phyloP scores from a whole-genome alignment of 1,140 invertebrate species.

The Lethocerus indicus region DNA sequence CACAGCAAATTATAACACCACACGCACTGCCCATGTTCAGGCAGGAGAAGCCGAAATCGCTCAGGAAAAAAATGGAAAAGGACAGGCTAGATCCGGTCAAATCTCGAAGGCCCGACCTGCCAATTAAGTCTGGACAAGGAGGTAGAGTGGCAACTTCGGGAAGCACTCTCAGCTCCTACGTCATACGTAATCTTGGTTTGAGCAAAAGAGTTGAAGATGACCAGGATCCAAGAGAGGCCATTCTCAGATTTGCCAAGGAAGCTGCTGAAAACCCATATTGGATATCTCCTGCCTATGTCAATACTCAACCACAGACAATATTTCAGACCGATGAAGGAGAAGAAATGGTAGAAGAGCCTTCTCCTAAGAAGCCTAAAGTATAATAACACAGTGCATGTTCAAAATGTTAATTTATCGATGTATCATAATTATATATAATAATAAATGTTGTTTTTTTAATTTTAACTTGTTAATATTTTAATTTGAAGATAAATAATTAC shows the following conservation, averaged over 20 bases:
- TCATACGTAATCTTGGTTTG: conserved; percentile 86
- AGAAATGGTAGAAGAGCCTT: conserved; percentile 21
- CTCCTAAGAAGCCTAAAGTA: conserved; percentile 15
- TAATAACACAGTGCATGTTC: neutral
- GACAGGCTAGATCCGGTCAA: conserved; percentile 82
- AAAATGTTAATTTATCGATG: neutral
- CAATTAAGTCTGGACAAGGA: conserved; percentile 81
- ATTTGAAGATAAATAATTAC: neutral
- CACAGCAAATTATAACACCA: conserved; percentile 92
- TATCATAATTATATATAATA: neutral
- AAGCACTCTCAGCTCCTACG: conserved; percentile 91
- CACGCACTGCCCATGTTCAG: conserved; percentile 92
- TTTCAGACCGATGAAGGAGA: conserved; percentile 30
- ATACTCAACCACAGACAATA: conserved; percentile 36
- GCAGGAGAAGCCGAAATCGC: conserved; percentile 77
- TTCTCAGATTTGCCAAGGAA: conserved; percentile 92
- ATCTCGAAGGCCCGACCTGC: conserved; percentile 84
- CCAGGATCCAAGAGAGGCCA: conserved; percentile 90
- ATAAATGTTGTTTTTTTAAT: neutral
- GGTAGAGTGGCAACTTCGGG: conserved; percentile 91
- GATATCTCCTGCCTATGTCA: conserved; percentile 41
- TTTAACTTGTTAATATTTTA: neutral
- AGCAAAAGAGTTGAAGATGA: conserved; percentile 89
- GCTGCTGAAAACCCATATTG: conserved; percentile 92
- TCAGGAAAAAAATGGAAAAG: conserved; percentile 82